Percentiles rank a stretch among this genome's conserved stretches.
Evolutionary conservation across 2,113 vertebrate genomes (phyloP).

Genomic region (Amphilophus citrinellus): DNA sequence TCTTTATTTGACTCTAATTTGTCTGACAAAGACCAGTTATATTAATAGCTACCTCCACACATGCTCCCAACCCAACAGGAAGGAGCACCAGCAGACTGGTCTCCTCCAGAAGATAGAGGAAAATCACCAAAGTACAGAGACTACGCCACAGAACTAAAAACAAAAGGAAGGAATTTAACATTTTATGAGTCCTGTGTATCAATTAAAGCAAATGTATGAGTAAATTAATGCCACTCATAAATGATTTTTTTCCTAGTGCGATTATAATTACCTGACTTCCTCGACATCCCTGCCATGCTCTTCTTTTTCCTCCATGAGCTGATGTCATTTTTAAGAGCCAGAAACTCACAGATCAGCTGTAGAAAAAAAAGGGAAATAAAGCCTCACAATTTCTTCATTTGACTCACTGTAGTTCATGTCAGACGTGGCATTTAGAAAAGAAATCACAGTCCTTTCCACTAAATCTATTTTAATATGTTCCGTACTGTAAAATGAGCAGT

Average conservation of each 20-base stretch:
- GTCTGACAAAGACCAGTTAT: background rate
- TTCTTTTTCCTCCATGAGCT: conserved; percentile 96
- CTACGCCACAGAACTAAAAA: conserved; percentile 92
- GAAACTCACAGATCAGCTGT: conserved; percentile 95
- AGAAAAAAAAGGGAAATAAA: background rate
- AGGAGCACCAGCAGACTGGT: conserved; percentile 92
- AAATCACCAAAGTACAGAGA: conserved; percentile 93
- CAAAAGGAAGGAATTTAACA: background rate
- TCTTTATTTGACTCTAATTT: background rate
- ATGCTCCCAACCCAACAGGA: conserved; percentile 90
- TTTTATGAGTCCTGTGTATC: background rate
- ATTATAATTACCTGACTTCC: conserved; percentile 86
- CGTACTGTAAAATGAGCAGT: background rate
- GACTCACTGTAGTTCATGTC: background rate
- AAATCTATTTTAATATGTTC: background rate
- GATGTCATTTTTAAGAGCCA: conserved; percentile 98
- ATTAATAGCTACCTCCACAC: conserved; percentile 86
- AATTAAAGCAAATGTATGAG: background rate
- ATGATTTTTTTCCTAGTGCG: background rate
- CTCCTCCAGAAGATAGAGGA: conserved; percentile 93
- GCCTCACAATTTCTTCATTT: background rate
- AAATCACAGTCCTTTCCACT: fast-evolving
- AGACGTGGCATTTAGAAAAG: background rate
- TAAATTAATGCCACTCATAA: fast-evolving
- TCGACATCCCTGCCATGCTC: conserved; percentile 94